Base-by-base conservation (phyloP, 2,797 vertebrate species). In the Pyrrhura leucotis region DNA sequence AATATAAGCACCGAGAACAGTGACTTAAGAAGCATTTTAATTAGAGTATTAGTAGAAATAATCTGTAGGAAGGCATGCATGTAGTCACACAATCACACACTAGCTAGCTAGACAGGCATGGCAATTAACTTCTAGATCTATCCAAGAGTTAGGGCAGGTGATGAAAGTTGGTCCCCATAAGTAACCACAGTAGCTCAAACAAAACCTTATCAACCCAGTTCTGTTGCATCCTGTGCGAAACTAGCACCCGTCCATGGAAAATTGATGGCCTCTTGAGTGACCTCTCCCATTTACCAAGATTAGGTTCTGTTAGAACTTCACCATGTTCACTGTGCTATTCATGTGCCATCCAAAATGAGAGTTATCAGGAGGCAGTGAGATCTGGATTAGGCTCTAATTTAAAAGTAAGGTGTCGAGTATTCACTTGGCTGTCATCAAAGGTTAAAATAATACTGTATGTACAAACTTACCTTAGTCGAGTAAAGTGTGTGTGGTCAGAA, bases 31-130 rank as follows among this genome's bases (percentile, higher is more conserved):
- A 56, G 42, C 40, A 89, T 50, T 94, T 85, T 95, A 85, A 93
- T 94, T 79, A 89, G n/a, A 51, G 26, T n/a, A 61, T 66, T 78
- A 93, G 74, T 67, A 75, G 68, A 85, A 95, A 88, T 80, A 92
- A 95, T 68, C 68, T 83, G 40, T 56, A 44, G 20, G 61, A 74
- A 85, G 54, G 54, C 59, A 44, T 2, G 6, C 7, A 8, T 18
- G 50, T 42, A 22, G 28, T 85, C 59, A 48, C 59, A 59, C 4
- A 0, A 76, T 59, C 59, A 59, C 58, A 56, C 35, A 14, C 28
- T 22, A 72, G 22, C 54, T 51, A 33, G 51, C 42, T 44, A 85
- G 42, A 79, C 23, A 58, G 39, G 35, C 39, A 29, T 0, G 6
- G 35, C 59, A 71, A 63, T 20, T 56, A 63, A 63, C 29, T 76